Percentiles rank a stretch among this genome's conserved stretches.
These are phyloP conservation scores for Hydrozoanthus tunicans DNA, from an alignment of 64 coral and sea anemone species.

Conservation along the genomic window DNA sequence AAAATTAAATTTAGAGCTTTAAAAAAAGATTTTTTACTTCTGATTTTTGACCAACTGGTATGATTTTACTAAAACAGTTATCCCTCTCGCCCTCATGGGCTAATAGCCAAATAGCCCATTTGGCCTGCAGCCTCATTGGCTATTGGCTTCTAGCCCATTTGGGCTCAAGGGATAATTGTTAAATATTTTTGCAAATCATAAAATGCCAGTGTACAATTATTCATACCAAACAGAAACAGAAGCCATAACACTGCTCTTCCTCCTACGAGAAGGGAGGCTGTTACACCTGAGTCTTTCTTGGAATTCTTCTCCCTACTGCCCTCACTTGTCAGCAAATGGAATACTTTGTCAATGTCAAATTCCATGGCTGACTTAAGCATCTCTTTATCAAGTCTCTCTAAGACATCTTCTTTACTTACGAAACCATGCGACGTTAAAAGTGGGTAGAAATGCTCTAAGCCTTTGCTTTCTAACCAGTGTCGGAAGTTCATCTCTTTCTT, in stretches of 20 bases:
- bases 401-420: slow-evolving; percentile 42
- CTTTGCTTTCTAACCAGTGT: slow-evolving; percentile 44
- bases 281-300: background rate
- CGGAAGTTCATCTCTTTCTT: slow-evolving; percentile 63
- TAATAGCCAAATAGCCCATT: no score
- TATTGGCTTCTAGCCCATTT: no score
- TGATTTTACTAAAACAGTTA: no score
- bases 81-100: no score
- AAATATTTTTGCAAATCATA: background rate
- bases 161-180: no score
- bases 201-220: background rate
- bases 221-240: slow-evolving; percentile 1
- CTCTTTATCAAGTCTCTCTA: slow-evolving; percentile 26
- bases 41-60: no score
- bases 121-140: no score
- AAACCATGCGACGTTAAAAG: slow-evolving; percentile 57
- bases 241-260: slow-evolving; percentile 18
- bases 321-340: background rate
- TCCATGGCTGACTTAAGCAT: slow-evolving; percentile 1
- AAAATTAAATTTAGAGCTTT: no score
- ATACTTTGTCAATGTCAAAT: slow-evolving; percentile 4
- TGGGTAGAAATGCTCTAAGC: slow-evolving; percentile 48
- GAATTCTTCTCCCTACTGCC: background rate
- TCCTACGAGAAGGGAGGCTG: background rate
- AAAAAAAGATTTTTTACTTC: no score